Conservation (phyloP, 2,888 invertebrate species). For the Philereme vetulata region DNA sequence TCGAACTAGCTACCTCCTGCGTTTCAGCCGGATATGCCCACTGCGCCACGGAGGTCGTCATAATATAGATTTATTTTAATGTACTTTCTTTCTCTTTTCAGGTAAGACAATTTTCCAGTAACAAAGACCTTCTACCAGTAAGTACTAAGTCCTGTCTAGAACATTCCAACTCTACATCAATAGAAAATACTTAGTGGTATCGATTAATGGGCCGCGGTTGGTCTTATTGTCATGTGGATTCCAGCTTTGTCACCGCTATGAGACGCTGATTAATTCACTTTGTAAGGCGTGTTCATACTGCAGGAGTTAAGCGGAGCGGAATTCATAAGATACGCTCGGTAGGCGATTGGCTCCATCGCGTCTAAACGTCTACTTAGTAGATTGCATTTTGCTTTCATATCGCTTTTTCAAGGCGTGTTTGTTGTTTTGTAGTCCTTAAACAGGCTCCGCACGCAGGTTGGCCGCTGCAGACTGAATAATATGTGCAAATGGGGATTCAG, state of each 20-base stretch:
- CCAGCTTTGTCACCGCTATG: slow-evolving; percentile 33
- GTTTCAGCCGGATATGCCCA: too few relatives aligned
- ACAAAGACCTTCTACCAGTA: neutral
- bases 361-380: too few relatives aligned
- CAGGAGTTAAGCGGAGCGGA: neutral
- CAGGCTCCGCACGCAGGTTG: too few relatives aligned
- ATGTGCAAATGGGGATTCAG: too few relatives aligned
- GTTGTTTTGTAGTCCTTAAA: too few relatives aligned
- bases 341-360: too few relatives aligned
- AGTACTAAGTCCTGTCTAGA: slow-evolving; percentile 14
- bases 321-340: neutral
- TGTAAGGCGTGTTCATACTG: slow-evolving; percentile 9
- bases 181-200: slow-evolving; percentile 30
- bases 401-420: too few relatives aligned
- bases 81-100: neutral
- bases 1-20: too few relatives aligned
- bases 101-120: slow-evolving; percentile 1
- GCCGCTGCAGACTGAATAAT: too few relatives aligned
- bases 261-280: slow-evolving; percentile 33
- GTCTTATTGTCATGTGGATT: slow-evolving; percentile 33
- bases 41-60: too few relatives aligned
- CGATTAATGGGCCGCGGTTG: slow-evolving; percentile 29
- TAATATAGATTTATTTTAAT: neutral
- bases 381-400: too few relatives aligned
- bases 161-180: slow-evolving; percentile 15